Evolutionary conservation across 2,113 vertebrate species (phyloP).

Genomic region (Silurus meridionalis): DNA sequence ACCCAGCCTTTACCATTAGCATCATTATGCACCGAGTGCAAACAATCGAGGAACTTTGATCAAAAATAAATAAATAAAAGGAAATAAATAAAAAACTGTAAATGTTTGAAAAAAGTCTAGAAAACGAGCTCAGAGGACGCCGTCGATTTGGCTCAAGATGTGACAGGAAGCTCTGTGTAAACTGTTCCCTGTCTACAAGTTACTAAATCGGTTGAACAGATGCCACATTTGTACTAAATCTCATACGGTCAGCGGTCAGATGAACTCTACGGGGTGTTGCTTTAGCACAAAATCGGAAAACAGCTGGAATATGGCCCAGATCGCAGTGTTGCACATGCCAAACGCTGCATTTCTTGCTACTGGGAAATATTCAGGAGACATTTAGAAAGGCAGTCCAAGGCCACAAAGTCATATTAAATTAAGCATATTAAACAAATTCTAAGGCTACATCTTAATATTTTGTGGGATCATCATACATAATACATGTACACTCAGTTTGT

Average conservation of each 20-base stretch:
- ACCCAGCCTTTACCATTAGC: neutral
- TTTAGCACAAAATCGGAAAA: neutral
- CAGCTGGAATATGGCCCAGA: slow-evolving; percentile 2
- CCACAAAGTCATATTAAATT: no score
- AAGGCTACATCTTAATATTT: neutral
- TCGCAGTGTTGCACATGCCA: neutral
- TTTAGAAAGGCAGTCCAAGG: neutral
- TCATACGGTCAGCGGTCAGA: neutral
- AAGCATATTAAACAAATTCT: no score
- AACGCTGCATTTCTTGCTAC: neutral
- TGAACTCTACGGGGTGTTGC: neutral
- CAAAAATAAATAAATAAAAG: neutral
- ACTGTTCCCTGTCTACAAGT: neutral
- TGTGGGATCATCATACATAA: neutral
- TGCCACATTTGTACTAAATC: slow-evolving; percentile 8
- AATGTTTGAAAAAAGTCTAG: neutral
- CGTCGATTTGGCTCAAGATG: neutral
- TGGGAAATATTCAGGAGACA: neutral
- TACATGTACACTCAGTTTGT: neutral
- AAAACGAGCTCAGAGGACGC: neutral
- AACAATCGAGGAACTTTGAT: neutral
- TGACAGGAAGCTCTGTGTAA: neutral
- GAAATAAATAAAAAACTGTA: neutral
- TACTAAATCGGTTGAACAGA: slow-evolving; percentile 1
- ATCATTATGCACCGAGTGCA: neutral